Percentiles rank a stretch among this genome's conserved stretches.
These are phyloP conservation scores for Drosophila algonquin DNA, from an alignment of 2,888 invertebrate genomes.

Conservation along the genomic window DNA sequence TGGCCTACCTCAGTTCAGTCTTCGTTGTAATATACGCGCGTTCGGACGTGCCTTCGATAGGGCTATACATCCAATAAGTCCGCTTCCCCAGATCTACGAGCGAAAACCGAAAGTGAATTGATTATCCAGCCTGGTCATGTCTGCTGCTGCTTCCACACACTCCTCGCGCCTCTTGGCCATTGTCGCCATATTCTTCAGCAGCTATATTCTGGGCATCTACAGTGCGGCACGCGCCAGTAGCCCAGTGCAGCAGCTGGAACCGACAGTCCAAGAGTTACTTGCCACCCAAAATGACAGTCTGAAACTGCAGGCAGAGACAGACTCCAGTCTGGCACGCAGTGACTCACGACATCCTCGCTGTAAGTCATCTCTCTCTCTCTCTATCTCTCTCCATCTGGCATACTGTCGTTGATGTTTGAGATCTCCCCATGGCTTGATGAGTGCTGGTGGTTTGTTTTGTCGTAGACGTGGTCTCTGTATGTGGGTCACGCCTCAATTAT, in stretches of 20 bases:
- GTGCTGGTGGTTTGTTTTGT: slow-evolving; percentile 51
- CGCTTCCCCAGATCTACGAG: slow-evolving; percentile 30
- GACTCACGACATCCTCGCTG: slow-evolving; percentile 69
- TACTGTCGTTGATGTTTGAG: slow-evolving; percentile 7
- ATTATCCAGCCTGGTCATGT: slow-evolving; percentile 38
- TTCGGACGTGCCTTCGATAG: slow-evolving; percentile 46
- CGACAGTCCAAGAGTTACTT: neutral
- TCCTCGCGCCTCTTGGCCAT: slow-evolving; percentile 61
- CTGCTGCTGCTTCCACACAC: slow-evolving; percentile 30
- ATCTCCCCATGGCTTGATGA: slow-evolving; percentile 29
- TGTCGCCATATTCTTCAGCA: slow-evolving; percentile 60
- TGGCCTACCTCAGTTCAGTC: slow-evolving; percentile 57
- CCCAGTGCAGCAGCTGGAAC: neutral
- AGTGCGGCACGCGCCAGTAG: slow-evolving; percentile 59
- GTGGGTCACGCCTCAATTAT: slow-evolving; percentile 76
- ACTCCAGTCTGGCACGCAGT: slow-evolving; percentile 29
- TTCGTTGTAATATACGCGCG: slow-evolving; percentile 56
- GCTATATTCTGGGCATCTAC: slow-evolving; percentile 60
- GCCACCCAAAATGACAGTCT: slow-evolving; percentile 17
- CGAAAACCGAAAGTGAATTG: slow-evolving; percentile 68
- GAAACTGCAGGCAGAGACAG: neutral
- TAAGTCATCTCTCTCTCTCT: slow-evolving; percentile 44
- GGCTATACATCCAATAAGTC: slow-evolving; percentile 1
- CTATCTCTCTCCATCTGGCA: neutral
- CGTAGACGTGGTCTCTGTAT: slow-evolving; percentile 46